Evolutionary conservation across 2,113 vertebrate genomes (phyloP), one percentile per base, ranked within the genome.

Genomic region (Cettia cetti): DNA sequence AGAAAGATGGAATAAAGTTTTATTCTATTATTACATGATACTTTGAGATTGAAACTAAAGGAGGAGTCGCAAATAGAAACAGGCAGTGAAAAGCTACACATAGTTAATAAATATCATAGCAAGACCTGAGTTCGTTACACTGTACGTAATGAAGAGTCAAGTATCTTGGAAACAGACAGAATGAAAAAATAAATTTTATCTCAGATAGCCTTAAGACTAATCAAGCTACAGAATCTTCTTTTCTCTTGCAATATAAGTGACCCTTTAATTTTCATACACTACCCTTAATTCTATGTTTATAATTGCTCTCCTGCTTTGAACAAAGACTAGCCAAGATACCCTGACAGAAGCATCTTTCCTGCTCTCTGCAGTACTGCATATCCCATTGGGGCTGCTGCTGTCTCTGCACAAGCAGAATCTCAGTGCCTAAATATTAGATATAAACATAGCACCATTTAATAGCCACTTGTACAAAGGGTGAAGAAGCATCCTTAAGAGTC

Each of bases 371-470:
- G 53, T 31, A 54, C 42, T 86, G 54, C 47, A 26, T 86, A 11
- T 90, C 45, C 49, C 56, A 50, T 6, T 14, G 9, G 45, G 57
- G 42, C 68, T 94, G 33, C 86, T 78, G 61, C 53, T 93, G 27
- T 60, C 45, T 71, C 42, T 53, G 35, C 60, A 60, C 49, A 81
- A 91, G 75, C 33, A 42, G 72, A 90, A 89, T 37, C 13, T 52
- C 71, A 86, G 37, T n/a, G 37, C 57, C 52, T 86, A 59, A 95
- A 53, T 86, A 50, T 68, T 65, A 77, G 54, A 75, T 66, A 72
- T 63, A 95, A 92, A 87, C 60, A 66, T 75, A 81, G 84, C 80
- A 92, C 35, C 50, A 28, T 85, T 95, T 90, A 93, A 89, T 30
- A 6, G 8, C 59, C 49, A 86, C 59, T 90, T 7, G 1, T 52